Base-by-base conservation (phyloP, 2,888 invertebrate species). In the Pristionchus japonicus region DNA sequence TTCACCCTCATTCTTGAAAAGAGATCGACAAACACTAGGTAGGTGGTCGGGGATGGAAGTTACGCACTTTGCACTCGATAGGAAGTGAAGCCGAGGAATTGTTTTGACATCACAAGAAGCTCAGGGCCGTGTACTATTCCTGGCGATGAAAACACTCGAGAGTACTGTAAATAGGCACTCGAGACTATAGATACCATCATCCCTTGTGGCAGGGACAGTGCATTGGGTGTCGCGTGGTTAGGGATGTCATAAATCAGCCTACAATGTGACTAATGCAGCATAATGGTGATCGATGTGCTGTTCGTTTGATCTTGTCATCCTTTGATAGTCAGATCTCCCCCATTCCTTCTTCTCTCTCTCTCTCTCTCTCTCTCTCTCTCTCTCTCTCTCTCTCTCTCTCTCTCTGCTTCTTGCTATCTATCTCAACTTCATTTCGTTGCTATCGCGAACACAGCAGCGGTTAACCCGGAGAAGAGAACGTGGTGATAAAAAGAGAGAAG, bases 271-370 rank as follows among this genome's bases (percentile, higher is more conserved):
- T 77, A 23, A 3, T 4, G 17, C 57, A 57, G 57, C 17, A 23
- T n/a, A 57, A 4, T 4, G 4, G 17, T n/a, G 57, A 17, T 23
- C 57, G 17, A 57, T 47, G 43, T 23, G 1, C 15, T 43, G 77
- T 43, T 74, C 77, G 13, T 77, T 47, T 43, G 77, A 77, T 77
- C 77, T 77, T 43, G n/a, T 57, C 83, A 37, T 61, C 34, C 83
- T 83, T 61, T 83, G 57, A 57, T 83, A 61, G 57, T 83, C 83
- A 57, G 57, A 57, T 57, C 57, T 23, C 23, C 52, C 20, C 80
- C 43, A 27, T 23, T 31, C 49, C 4, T 80, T 31, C 4, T 23
- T 40, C 43, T 80, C 80, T 80, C 80, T n/a, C n/a, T n/a, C n/a
- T n/a, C n/a, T n/a, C n/a, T n/a, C n/a, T n/a, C n/a, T n/a, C n/a